Base-by-base conservation (phyloP, 2,888 invertebrate species). In the Mimachlamys varia region DNA sequence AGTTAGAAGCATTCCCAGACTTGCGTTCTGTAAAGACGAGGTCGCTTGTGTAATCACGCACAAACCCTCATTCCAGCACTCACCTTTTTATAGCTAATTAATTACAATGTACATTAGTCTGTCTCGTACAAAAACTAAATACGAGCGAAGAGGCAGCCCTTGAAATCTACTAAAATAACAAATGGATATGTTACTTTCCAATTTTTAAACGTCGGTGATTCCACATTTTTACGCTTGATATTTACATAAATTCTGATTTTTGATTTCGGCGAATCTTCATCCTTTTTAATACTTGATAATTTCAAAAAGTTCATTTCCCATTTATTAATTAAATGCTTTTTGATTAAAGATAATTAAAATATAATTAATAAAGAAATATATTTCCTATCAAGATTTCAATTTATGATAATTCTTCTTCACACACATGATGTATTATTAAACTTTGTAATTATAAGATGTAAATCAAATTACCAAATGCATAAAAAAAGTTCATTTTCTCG, bases 21-120 rank as follows among this genome's bases (percentile, higher is more conserved):
- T 2, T 7, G n/a, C 62, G 62, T 62, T 62, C 44, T 7, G 19
- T 22, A 58, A 58, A n/a, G 33, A 76, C 33, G 33, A 76, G 76
- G 76, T 76, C 76, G 76, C 76, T 76, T 76, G 33, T 76, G 76
- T 76, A 76, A 76, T 76, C 76, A 76, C 15, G 76, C 76, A 76
- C 76, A 76, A 76, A 27, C 76, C 22, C 76, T n/a, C 76, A 33
- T 27, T 33, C 76, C 76, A 76, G 33, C 76, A 76, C 76, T 76
- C 33, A 76, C 76, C 12, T 76, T 76, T 76, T 7, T 76, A 76
- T 76, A 76, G 76, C 76, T 76, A 76, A 76, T 76, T 76, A 76
- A 76, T 76, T 33, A 27, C 33, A 76, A 76, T 33, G 76, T 76
- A 76, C 76, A 76, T 76, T 33, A 76, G 76, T 76, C 76, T 76